Evolutionary conservation across 2,888 invertebrate genomes (phyloP).

Genomic region (Ctenicera cuprea): DNA sequence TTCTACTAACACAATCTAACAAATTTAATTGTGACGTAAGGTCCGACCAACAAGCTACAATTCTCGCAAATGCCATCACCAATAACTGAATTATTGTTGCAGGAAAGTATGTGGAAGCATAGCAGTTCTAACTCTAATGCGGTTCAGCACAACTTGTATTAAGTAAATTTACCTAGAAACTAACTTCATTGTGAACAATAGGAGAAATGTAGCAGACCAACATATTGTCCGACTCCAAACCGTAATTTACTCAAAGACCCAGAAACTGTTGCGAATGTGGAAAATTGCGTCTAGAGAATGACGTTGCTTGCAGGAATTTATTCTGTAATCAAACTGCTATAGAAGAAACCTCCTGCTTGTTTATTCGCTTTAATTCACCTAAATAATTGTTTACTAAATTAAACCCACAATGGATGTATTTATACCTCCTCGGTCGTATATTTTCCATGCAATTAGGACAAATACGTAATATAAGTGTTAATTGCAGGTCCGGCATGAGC

Average conservation of each 20-base stretch:
- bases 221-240: conserved; percentile 19
- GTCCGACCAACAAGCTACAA: not conserved
- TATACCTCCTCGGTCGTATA: not conserved
- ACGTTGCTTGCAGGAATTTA: too few species aligned
- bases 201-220: conserved; percentile 14
- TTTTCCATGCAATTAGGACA: not conserved
- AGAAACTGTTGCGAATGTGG: too few species aligned
- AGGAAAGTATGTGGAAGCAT: not conserved
- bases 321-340: too few species aligned
- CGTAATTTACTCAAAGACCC: conserved; percentile 6
- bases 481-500: not conserved
- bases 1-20: too few species aligned
- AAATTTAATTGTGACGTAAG: not conserved
- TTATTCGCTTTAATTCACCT: too few species aligned
- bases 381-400: too few species aligned
- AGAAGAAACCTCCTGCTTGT: too few species aligned
- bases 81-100: conserved; percentile 18
- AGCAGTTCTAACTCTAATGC: conserved; percentile 8
- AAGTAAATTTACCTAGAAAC: conserved; percentile 32
- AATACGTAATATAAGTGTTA: not conserved
- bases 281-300: too few species aligned
- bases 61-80: not conserved
- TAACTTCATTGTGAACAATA: conserved; percentile 26
- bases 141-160: conserved; percentile 23
- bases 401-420: not conserved